Percentiles rank a stretch among this genome's conserved stretches.
phyloP scores from a whole-genome alignment of 53 echinoderm and acorn worm species.

The Actinopyga echinites region DNA sequence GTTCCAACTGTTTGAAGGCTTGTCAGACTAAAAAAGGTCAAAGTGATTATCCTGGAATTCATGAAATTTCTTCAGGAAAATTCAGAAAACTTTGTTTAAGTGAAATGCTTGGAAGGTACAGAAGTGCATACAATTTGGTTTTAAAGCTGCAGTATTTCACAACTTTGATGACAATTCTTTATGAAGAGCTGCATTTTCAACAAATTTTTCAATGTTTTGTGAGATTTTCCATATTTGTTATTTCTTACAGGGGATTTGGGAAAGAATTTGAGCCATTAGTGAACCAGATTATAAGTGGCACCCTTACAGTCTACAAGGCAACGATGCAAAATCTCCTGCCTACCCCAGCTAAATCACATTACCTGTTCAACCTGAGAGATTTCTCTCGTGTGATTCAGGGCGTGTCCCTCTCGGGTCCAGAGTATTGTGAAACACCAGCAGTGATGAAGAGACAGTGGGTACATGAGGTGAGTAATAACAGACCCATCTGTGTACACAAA shows the following conservation, averaged over 20 bases:
- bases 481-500: too few species aligned
- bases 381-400: conserved; percentile 97
- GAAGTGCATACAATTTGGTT: too few species aligned
- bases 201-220: too few species aligned
- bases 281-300: conserved; percentile 74
- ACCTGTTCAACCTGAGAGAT: conserved; percentile 94
- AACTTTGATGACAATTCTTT: not conserved
- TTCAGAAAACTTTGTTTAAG: too few species aligned
- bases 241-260: conserved; percentile 68
- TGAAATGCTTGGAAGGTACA: too few species aligned
- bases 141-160: not conserved
- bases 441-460: conserved; percentile 97
- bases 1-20: too few species aligned
- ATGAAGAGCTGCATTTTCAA: not conserved
- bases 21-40: too few species aligned
- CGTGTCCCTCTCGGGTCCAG: conserved; percentile 84
- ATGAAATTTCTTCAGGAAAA: too few species aligned
- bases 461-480: conserved; percentile 73
- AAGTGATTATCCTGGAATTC: too few species aligned
- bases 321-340: conserved; percentile 92
- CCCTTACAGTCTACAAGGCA: conserved; percentile 86
- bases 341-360: conserved; percentile 97
- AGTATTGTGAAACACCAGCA: conserved; percentile 80
- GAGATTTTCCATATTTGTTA: not conserved
- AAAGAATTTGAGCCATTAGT: conserved; percentile 87